Base-by-base conservation (phyloP, 2,888 invertebrate genomes). In the Microdon myrmicae region DNA sequence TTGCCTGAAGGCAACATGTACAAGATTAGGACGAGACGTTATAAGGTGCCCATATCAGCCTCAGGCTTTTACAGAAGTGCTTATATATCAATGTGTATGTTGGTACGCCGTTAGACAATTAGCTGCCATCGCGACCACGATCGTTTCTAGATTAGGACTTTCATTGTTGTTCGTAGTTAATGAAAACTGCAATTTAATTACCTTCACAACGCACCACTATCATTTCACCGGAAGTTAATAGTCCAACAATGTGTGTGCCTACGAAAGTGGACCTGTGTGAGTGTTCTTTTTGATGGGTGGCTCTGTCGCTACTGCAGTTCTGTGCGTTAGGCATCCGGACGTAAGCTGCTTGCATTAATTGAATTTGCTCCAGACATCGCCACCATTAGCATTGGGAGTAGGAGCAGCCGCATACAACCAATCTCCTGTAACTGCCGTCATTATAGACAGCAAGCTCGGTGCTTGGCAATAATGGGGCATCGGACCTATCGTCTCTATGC, bases 91-190 rank as follows among this genome's bases (percentile, higher is more conserved):
- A 45, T 56, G n/a, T n/a, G n/a, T n/a, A 64, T 51, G 41, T 64
- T 41, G 41, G 38, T 3, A 3, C 49, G 35, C 35, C 37, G 45
- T 64, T 64, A 56, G 31, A 25, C 41, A 51, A 56, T 64, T 64
- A 56, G 41, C 41, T 37, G 25, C 41, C 56, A 31, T 56, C 34
- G 61, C 35, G 51, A 45, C 45, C 35, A 51, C 44, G 56, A 25
- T n/a, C n/a, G n/a, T n/a, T n/a, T n/a, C n/a, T n/a, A n/a, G n/a
- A n/a, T n/a, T n/a, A n/a, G 47, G 51, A 41, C 61, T 41, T 56
- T 64, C 45, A 56, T 56, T 64, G 61, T 64, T 64, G 61, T 64
- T 64, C 61, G 41, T 64, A 56, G 61, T 35, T 64, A 64, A 64
- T 64, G 61, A 64, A 64, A 64, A 64, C 47, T 64, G 56, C 45